Conservation (phyloP, 2,888 invertebrate genomes). For the Synergus umbraculus region DNA sequence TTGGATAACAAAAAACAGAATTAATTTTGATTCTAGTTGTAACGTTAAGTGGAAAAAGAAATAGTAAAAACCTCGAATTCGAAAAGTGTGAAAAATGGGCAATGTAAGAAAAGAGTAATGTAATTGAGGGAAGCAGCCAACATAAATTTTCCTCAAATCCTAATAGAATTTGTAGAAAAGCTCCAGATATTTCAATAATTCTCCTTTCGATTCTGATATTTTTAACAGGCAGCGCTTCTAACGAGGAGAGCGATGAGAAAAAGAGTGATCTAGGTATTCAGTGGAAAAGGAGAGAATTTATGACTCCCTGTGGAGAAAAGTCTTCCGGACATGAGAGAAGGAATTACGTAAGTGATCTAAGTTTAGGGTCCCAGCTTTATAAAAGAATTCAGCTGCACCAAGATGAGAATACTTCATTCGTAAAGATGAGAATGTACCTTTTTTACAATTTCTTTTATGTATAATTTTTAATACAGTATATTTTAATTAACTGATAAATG, state of each 20-base stretch:
- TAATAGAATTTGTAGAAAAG: conserved; percentile 35
- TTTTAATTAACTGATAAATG: not conserved
- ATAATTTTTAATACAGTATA: not conserved
- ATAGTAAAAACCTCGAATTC: not conserved
- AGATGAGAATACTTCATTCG: too few species aligned
- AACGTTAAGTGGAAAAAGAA: not conserved
- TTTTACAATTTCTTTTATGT: not conserved
- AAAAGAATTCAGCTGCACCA: not conserved
- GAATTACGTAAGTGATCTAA: conserved; percentile 30
- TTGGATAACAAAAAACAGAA: too few species aligned
- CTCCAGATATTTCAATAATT: conserved; percentile 18
- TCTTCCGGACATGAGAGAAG: conserved; percentile 32
- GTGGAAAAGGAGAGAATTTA: conserved; percentile 22
- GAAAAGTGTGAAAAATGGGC: not conserved
- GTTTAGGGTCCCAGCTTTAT: conserved; percentile 21
- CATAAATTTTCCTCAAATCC: conserved; percentile 1
- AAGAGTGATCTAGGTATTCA: not conserved
- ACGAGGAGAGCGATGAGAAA: conserved; percentile 3
- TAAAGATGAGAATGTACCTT: not conserved
- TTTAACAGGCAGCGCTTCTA: not conserved
- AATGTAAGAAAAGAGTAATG: conserved; percentile 9
- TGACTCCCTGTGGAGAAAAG: conserved; percentile 17
- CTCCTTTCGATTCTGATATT: conserved; percentile 11
- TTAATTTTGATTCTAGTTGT: too few species aligned
- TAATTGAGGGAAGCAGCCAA: not conserved